Evolutionary conservation across 1,140 invertebrate species (phyloP).

Genomic region (Drosophila bifasciata): DNA sequence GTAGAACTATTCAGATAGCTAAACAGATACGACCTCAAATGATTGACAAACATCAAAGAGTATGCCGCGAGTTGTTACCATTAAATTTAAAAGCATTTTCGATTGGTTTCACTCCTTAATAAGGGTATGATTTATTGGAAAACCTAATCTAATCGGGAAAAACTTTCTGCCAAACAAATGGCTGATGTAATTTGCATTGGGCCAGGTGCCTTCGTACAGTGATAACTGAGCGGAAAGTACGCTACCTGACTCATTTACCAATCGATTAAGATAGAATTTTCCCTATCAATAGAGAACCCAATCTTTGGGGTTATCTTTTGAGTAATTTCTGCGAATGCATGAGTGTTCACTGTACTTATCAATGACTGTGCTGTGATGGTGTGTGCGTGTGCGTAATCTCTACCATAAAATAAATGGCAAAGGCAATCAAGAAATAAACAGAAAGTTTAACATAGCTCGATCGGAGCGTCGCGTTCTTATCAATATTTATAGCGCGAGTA

Average conservation of each 20-base stretch:
- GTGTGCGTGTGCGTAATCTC: slow-evolving; percentile 27
- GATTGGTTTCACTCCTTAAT: background rate
- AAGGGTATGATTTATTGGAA: slow-evolving; percentile 11
- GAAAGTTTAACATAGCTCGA: slow-evolving; percentile 31
- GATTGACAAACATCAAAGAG: too few species aligned
- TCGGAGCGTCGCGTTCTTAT: slow-evolving; percentile 47
- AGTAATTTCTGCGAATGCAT: background rate
- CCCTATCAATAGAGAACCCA: background rate
- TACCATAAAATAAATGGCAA: slow-evolving; percentile 34
- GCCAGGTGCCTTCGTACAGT: slow-evolving; percentile 16
- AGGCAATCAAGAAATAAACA: slow-evolving; percentile 45
- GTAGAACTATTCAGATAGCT: too few species aligned
- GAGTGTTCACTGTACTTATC: slow-evolving; percentile 43
- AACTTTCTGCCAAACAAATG: slow-evolving; percentile 6
- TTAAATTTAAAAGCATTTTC: slow-evolving; percentile 8
- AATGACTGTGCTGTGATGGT: background rate
- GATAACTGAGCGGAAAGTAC: background rate
- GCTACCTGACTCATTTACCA: slow-evolving; percentile 10
- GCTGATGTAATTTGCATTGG: slow-evolving; percentile 45
- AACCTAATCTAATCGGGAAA: slow-evolving; percentile 32
- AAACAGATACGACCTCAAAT: too few species aligned
- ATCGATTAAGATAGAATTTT: slow-evolving; percentile 7
- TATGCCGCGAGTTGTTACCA: background rate
- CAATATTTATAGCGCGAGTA: slow-evolving; percentile 31
- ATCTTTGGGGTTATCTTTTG: slow-evolving; percentile 11